A percentile compares a stretch with the other conserved stretches of the same genome.
phyloP scores from a whole-genome alignment of 1,140 invertebrate genomes.

The Pantala flavescens region DNA sequence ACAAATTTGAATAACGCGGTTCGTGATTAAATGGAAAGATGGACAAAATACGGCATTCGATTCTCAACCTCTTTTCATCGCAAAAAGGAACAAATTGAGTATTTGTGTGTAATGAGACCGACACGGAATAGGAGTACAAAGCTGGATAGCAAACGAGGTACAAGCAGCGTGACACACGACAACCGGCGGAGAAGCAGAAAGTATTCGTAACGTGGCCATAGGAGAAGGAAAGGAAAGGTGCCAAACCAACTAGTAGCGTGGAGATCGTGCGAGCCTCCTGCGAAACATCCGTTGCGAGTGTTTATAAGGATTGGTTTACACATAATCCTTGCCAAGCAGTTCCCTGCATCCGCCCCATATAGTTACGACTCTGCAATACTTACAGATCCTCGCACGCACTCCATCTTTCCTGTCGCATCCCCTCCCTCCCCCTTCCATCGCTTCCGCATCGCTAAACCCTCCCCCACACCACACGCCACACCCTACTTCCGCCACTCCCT shows the following conservation, averaged over 20 bases:
- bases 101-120: no score
- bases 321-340: slow-evolving; percentile 5
- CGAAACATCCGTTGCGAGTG: background rate
- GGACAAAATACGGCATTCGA: no score
- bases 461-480: background rate
- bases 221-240: background rate
- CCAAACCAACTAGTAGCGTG: background rate
- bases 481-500: background rate
- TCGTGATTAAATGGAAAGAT: no score
- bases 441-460: background rate
- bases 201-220: no score
- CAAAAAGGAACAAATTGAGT: no score
- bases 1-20: no score
- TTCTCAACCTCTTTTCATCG: no score
- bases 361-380: slow-evolving; percentile 2
- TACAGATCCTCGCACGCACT: background rate
- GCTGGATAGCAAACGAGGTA: no score
- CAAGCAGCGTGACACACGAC: no score
- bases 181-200: no score
- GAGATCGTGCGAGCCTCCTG: background rate
- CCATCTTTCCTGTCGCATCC: background rate
- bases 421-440: background rate
- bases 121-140: no score
- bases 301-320: slow-evolving; percentile 10
- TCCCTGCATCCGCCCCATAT: background rate